Percentiles rank a stretch among this genome's conserved stretches.
phyloP scores from a whole-genome alignment of 2,888 invertebrate species.

The Eupithecia dodoneata region DNA sequence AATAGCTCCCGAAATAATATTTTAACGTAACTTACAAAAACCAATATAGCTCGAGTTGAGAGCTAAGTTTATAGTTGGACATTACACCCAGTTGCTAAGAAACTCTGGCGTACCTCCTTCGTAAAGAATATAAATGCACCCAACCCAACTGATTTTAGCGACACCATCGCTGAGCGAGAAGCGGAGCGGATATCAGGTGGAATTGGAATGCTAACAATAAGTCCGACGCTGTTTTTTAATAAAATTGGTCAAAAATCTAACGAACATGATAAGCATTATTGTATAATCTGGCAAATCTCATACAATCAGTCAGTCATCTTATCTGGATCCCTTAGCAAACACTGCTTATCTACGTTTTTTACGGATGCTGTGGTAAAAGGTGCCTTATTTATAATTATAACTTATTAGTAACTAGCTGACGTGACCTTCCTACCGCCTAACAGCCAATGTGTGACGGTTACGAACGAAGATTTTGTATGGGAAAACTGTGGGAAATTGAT shows the following conservation, averaged over 20 bases:
- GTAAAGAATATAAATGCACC: slow-evolving; percentile 59
- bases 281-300: no score
- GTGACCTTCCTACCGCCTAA: no score
- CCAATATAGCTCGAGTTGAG: slow-evolving; percentile 44
- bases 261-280: background rate
- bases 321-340: background rate
- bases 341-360: background rate
- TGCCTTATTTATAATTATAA: background rate
- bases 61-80: slow-evolving; percentile 50
- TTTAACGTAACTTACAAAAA: slow-evolving; percentile 41
- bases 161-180: slow-evolving; percentile 21
- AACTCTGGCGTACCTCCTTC: slow-evolving; percentile 62
- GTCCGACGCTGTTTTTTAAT: background rate
- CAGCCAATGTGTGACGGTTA: no score
- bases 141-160: slow-evolving; percentile 31
- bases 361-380: background rate
- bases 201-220: background rate
- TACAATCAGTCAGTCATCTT: background rate
- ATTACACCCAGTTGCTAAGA: slow-evolving; percentile 53
- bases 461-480: no score
- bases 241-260: background rate
- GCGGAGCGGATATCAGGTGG: slow-evolving; percentile 5
- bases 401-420: no score
- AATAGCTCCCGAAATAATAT: slow-evolving; percentile 5
- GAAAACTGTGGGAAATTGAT: no score